These are phyloP conservation scores for Thunnus maccoyii DNA, from an alignment of 2,113 vertebrate genomes.

Conservation along the genomic window DNA sequence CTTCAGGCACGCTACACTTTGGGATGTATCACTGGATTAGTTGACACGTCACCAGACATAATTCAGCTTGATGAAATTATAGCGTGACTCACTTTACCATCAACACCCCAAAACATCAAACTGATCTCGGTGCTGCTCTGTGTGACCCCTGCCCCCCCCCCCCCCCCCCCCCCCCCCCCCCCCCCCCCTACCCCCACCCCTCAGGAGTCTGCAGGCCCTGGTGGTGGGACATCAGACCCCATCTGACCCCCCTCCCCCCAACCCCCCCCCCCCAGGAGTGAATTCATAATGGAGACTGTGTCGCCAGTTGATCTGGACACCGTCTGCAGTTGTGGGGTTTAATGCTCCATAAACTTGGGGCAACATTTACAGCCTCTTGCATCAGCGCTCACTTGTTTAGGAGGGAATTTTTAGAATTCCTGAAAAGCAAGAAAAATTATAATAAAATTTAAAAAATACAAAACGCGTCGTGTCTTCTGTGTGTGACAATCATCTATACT, in stretches of 20 bases:
- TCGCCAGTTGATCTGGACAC: constrained; percentile 65
- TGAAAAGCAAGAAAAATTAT: constrained; percentile 62
- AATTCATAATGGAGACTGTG: constrained; percentile 24
- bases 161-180: not conserved
- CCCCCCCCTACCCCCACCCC: not conserved
- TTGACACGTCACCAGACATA: constrained; percentile 2
- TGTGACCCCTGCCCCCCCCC: not conserved
- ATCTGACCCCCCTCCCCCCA: not conserved
- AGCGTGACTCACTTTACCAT: not conserved
- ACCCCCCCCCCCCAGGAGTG: constrained; percentile 10
- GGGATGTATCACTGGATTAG: constrained; percentile 33
- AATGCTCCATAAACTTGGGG: constrained; percentile 34
- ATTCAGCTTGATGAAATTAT: constrained; percentile 28
- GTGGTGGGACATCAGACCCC: not conserved
- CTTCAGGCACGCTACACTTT: not conserved
- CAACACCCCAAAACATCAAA: constrained; percentile 14
- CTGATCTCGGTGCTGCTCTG: constrained; percentile 45
- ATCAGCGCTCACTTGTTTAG: constrained; percentile 65
- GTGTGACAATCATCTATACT: not conserved
- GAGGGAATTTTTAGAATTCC: constrained; percentile 60
- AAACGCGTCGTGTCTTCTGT: not conserved
- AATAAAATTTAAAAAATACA: constrained; percentile 66
- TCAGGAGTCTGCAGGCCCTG: not conserved
- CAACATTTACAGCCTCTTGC: constrained; percentile 47
- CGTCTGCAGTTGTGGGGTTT: constrained; percentile 35